Percentiles rank a stretch among this genome's conserved stretches.
These are phyloP conservation scores for Diachasma alloeum DNA, from an alignment of 1,140 invertebrate species.

Conservation along the genomic window DNA sequence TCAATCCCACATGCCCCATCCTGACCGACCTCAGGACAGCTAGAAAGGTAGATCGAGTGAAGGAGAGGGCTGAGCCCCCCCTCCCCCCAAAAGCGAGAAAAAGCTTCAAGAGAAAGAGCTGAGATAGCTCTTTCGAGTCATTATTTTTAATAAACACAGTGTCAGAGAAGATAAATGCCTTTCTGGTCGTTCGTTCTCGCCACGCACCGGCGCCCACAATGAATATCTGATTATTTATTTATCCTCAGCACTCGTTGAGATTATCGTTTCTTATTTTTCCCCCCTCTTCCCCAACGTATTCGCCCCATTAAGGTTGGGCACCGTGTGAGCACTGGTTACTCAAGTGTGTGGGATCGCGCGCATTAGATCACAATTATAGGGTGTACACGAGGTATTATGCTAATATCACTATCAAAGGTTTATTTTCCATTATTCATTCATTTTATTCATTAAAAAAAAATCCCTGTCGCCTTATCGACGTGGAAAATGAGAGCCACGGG, in stretches of 20 bases:
- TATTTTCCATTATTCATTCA: constrained; percentile 31
- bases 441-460: not conserved
- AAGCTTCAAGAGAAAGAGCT: not conserved
- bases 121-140: constrained; percentile 30
- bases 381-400: constrained; percentile 41
- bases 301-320: constrained; percentile 34
- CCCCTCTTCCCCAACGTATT: not conserved
- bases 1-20: not conserved
- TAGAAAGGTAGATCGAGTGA: not conserved
- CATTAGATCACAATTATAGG: constrained; percentile 46
- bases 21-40: not conserved
- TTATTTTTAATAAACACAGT: constrained; percentile 35
- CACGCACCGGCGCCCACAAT: constrained; percentile 26
- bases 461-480: not conserved
- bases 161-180: constrained; percentile 33
- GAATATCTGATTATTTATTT: constrained; percentile 34
- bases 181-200: constrained; percentile 26
- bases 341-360: constrained; percentile 21
- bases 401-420: constrained; percentile 43
- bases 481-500: not conserved
- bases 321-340: constrained; percentile 18
- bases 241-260: constrained; percentile 4
- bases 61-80: not conserved
- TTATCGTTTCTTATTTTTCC: not conserved
- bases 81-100: not conserved